These are phyloP conservation scores for Synanthedon formicaeformis DNA, from an alignment of 2,888 invertebrate species.

Conservation along the genomic window DNA sequence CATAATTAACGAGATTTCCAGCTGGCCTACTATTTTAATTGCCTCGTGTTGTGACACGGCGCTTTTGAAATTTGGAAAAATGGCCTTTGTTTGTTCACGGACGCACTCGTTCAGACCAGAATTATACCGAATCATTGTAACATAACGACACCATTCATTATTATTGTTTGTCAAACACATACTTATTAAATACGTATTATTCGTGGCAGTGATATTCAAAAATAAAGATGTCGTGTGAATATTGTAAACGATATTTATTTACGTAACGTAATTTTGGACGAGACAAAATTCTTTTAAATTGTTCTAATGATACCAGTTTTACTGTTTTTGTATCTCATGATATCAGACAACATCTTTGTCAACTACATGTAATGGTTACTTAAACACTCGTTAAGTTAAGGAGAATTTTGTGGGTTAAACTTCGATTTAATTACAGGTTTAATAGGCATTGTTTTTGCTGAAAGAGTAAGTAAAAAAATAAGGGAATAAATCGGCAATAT, in stretches of 20 bases:
- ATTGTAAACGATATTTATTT: slow-evolving; percentile 63
- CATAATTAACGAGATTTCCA: slow-evolving; percentile 68
- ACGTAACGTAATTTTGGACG: slow-evolving; percentile 28
- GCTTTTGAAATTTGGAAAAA: slow-evolving; percentile 65
- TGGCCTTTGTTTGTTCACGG: slow-evolving; percentile 52
- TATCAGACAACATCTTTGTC: slow-evolving; percentile 35
- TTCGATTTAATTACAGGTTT: too few species aligned
- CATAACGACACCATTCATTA: slow-evolving; percentile 23
- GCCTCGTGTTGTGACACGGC: slow-evolving; percentile 57
- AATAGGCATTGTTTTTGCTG: too few species aligned
- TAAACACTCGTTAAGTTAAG: slow-evolving; percentile 35
- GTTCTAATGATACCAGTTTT: slow-evolving; percentile 45
- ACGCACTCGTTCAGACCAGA: slow-evolving; percentile 35
- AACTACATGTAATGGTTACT: slow-evolving; percentile 35
- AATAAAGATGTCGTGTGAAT: slow-evolving; percentile 67
- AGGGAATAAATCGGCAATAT: too few species aligned
- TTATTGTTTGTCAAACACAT: slow-evolving; percentile 64
- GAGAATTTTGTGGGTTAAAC: slow-evolving; percentile 16
- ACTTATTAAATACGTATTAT: slow-evolving; percentile 43
- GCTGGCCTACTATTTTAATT: slow-evolving; percentile 68
- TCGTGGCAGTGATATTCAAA: slow-evolving; percentile 34
- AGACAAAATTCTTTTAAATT: slow-evolving; percentile 45
- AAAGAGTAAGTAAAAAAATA: too few species aligned
- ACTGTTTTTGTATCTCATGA: slow-evolving; percentile 27
- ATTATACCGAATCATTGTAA: slow-evolving; percentile 15